phyloP scores from a whole-genome alignment of 2,797 vertebrate genomes.

The Enteromius anoplus region DNA sequence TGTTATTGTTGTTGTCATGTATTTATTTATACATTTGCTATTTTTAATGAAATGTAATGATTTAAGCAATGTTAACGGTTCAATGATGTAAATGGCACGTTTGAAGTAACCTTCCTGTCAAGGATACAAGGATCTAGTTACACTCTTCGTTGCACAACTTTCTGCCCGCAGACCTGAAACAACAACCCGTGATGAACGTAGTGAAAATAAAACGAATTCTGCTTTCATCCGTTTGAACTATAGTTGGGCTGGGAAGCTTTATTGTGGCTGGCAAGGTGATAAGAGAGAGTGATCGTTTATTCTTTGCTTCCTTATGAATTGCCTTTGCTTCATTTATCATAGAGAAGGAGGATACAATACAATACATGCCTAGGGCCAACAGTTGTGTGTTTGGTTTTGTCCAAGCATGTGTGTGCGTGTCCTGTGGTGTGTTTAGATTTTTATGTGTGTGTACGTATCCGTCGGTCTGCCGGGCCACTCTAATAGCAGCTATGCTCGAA shows the following conservation, averaged over 20 bases:
- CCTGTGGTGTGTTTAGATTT: constrained; percentile 45
- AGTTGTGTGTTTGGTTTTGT: constrained; percentile 52
- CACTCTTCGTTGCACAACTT: constrained; percentile 48
- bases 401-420: constrained; percentile 52
- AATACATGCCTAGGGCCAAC: constrained; percentile 53
- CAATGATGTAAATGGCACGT: background rate
- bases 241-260: constrained; percentile 94
- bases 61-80: background rate
- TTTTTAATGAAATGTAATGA: background rate
- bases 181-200: constrained; percentile 62
- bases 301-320: constrained; percentile 99
- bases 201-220: constrained; percentile 99
- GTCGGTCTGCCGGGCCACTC: constrained; percentile 61
- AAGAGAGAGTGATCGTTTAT: constrained; percentile 99
- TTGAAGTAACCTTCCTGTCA: background rate
- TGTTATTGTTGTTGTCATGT: background rate
- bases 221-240: constrained; percentile 97
- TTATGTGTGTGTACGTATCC: constrained; percentile 38
- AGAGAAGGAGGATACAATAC: constrained; percentile 50
- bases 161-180: constrained; percentile 38
- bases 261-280: constrained; percentile 99
- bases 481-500: constrained; percentile 82
- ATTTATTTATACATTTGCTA: background rate
- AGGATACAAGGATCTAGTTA: constrained; percentile 1
- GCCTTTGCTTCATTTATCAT: constrained; percentile 98